Evolutionary conservation across 2,888 invertebrate genomes (phyloP), one percentile per base, ranked within the genome.

Genomic region (Marasmarcha lunaedactyla): DNA sequence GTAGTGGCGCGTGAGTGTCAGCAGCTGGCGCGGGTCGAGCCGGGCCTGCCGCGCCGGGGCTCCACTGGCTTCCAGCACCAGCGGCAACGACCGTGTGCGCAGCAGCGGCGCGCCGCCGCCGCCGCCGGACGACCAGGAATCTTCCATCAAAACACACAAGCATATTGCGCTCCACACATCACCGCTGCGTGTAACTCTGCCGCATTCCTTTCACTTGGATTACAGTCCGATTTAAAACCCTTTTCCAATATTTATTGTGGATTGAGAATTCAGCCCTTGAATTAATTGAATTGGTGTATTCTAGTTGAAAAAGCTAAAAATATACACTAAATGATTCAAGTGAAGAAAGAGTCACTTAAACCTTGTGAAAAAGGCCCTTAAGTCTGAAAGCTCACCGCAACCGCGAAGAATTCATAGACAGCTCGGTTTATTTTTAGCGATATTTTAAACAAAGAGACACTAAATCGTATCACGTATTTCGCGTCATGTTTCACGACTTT

Each of bases 1-100:
- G 72, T 93, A 93, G 60, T 94, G 92, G 55, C 92, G 90, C 49
- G 90, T 88, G 49, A 90, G 83, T 6, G 90, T 90, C 41, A 90
- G 81, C 51, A 90, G 71, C 44, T 85, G 85, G 44, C 86, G 84
- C 33, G 84, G 86, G 65, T 81, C 83, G 61, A 79, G 81, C 63
- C 65, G 84, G 63, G 70, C 62, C 64, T 69, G 73, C 58, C 71
- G 78, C 62, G 72, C 60, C 52, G 81, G 79, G 48, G 79, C 79
- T 54, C 74, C 84, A 50, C 78, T 67, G 51, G 71, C 72, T 48
- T 87, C 86, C 42, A 89, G 74, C 54, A 88, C 79, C 52, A 90
- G 88, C 45, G 90, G 90, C 53, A 89, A 71, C 39, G 89, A 89
- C 55, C 88, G 81, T 60, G 89, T 89, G 59, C 89, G 86, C 67